phyloP scores from a whole-genome alignment of 2,888 invertebrate species.

The Drymonia ruficornis region DNA sequence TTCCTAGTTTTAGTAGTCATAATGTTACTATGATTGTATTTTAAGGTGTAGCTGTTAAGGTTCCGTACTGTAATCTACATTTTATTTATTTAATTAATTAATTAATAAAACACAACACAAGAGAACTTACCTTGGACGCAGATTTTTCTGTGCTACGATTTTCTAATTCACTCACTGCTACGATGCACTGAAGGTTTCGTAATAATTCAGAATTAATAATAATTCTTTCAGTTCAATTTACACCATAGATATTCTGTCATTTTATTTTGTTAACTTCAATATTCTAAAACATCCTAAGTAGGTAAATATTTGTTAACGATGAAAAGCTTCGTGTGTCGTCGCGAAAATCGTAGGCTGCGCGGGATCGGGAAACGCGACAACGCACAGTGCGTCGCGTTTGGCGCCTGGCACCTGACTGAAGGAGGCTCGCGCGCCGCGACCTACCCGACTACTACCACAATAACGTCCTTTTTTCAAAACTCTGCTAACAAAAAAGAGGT shows the following conservation, averaged over 20 bases:
- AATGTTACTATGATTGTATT: too few relatives aligned
- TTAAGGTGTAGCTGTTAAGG: too few relatives aligned
- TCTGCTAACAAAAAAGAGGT: conserved; percentile 74
- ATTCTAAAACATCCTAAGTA: not conserved
- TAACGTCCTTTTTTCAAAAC: conserved; percentile 77
- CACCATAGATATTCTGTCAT: conserved; percentile 33
- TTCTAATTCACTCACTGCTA: conserved; percentile 64
- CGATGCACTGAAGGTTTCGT: conserved; percentile 47
- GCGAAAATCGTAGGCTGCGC: conserved; percentile 57
- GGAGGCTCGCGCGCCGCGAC: conserved; percentile 79
- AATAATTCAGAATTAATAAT: conserved; percentile 8
- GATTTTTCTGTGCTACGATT: conserved; percentile 51
- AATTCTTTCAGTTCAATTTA: conserved; percentile 29
- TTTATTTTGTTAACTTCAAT: conserved; percentile 18
- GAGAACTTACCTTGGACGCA: conserved; percentile 59
- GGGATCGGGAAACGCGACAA: conserved; percentile 46
- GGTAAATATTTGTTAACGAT: conserved; percentile 14
- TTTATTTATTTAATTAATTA: too few relatives aligned
- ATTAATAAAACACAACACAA: not conserved
- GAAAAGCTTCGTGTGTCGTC: conserved; percentile 35
- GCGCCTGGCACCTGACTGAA: conserved; percentile 82
- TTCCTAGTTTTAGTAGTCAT: too few relatives aligned
- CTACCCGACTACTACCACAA: conserved; percentile 76
- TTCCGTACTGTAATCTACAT: too few relatives aligned
- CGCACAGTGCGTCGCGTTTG: conserved; percentile 71